Conservation (phyloP, 92 coral and sea anemone species). For the Blastomussa wellsi region DNA sequence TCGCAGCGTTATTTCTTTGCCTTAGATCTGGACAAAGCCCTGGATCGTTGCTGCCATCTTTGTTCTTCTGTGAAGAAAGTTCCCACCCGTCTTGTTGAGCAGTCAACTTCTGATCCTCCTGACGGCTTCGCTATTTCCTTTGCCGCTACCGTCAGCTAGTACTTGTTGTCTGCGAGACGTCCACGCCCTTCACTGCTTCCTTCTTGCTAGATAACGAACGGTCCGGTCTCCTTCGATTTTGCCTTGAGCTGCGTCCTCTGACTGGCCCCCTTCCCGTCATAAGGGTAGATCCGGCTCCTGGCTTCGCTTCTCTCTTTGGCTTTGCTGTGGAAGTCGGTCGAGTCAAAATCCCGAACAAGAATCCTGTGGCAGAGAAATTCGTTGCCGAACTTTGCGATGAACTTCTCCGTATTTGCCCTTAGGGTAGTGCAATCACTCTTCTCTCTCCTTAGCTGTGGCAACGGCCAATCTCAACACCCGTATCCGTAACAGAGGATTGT, state of each 20-base stretch:
- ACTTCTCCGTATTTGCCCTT: constrained; percentile 16
- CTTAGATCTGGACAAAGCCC: constrained; percentile 36
- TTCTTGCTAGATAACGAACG: too few species aligned
- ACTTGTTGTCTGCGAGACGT: constrained; percentile 17
- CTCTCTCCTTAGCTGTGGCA: too few species aligned
- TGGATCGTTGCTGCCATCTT: constrained; percentile 15
- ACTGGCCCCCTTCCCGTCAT: too few species aligned
- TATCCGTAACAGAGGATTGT: constrained; percentile 48
- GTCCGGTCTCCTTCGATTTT: constrained; percentile 17
- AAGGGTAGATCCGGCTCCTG: not conserved
- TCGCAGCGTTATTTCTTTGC: constrained; percentile 27
- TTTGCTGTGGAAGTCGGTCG: constrained; percentile 25
- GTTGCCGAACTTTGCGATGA: constrained; percentile 28
- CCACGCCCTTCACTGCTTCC: too few species aligned
- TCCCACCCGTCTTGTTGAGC: constrained; percentile 28
- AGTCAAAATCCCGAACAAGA: constrained; percentile 30
- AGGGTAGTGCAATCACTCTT: too few species aligned
- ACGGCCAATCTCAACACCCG: too few species aligned
- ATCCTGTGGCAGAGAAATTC: constrained; percentile 3
- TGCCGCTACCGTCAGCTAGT: constrained; percentile 19
- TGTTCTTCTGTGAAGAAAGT: constrained; percentile 21
- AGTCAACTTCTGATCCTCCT: constrained; percentile 33
- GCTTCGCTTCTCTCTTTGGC: too few species aligned
- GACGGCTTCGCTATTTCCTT: constrained; percentile 26
- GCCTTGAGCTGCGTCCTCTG: constrained; percentile 20